phyloP scores from a whole-genome alignment of 2,113 vertebrate species.

The Agapornis roseicollis region DNA sequence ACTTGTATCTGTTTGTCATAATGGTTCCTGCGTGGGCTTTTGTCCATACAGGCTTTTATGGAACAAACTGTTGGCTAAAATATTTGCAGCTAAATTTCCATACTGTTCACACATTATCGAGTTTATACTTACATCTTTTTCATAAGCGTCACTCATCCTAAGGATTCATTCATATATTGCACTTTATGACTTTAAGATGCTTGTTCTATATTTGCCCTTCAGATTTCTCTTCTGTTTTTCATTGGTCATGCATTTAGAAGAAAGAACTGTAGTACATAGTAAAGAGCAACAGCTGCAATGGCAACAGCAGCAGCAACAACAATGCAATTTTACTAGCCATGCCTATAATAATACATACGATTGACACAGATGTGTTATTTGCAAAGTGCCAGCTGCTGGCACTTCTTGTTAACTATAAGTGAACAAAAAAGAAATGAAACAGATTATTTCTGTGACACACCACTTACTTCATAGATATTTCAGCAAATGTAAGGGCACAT shows the following conservation, averaged over 20 bases:
- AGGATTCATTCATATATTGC: neutral
- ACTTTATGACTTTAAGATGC: neutral
- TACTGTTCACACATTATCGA: neutral
- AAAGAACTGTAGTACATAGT: neutral
- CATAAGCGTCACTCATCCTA: neutral
- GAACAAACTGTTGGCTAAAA: neutral
- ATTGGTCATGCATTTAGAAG: neutral
- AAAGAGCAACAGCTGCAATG: slow-evolving; percentile 35
- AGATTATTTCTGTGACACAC: neutral
- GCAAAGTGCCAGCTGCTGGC: neutral
- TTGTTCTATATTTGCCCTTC: neutral
- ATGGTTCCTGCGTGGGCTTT: neutral
- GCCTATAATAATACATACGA: neutral
- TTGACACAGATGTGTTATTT: neutral
- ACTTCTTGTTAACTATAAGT: neutral
- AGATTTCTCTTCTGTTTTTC: neutral
- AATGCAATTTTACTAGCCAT: neutral
- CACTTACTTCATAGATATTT: neutral
- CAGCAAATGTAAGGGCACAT: neutral
- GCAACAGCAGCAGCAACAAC: neutral
- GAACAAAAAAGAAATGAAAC: neutral
- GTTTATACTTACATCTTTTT: neutral
- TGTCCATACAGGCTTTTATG: neutral
- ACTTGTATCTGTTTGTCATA: neutral
- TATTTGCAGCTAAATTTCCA: rapidly evolving